phyloP scores from a whole-genome alignment of 92 coral and sea anemone species.

The Epizoanthus rinbou region DNA sequence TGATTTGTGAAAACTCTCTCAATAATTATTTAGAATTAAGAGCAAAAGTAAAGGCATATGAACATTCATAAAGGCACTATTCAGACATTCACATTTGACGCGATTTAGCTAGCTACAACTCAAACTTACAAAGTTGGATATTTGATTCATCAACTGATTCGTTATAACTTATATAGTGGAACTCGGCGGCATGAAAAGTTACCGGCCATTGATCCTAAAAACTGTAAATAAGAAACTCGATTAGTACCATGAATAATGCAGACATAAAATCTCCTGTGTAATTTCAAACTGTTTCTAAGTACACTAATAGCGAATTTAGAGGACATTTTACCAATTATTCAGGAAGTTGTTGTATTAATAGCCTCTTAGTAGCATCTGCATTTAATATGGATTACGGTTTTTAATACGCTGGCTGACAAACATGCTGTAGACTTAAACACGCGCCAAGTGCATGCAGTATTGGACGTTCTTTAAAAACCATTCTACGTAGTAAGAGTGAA shows the following conservation, averaged over 20 bases:
- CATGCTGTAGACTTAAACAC: background rate
- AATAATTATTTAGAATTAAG: slow-evolving; percentile 7
- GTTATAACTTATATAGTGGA: background rate
- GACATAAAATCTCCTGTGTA: background rate
- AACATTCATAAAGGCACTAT: background rate
- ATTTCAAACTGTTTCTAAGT: background rate
- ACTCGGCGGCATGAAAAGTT: too few species aligned
- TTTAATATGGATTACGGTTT: background rate
- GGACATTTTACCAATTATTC: slow-evolving; percentile 29
- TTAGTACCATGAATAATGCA: background rate
- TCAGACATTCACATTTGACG: background rate
- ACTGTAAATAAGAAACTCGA: background rate
- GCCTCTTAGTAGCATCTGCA: slow-evolving; percentile 33
- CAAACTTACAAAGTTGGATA: background rate
- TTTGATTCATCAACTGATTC: too few species aligned
- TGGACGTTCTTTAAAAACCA: background rate
- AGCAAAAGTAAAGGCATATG: slow-evolving; percentile 1
- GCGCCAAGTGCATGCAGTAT: background rate
- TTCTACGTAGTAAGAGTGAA: background rate
- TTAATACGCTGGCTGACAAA: background rate
- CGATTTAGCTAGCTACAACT: background rate
- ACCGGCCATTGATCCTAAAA: background rate
- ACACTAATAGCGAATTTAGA: background rate
- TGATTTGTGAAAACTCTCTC: slow-evolving; percentile 7
- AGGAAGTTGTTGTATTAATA: slow-evolving; percentile 6